Percentiles rank a stretch among this genome's conserved stretches.
These are phyloP conservation scores for Noctua pronuba DNA, from an alignment of 2,888 invertebrate genomes.

Conservation along the genomic window DNA sequence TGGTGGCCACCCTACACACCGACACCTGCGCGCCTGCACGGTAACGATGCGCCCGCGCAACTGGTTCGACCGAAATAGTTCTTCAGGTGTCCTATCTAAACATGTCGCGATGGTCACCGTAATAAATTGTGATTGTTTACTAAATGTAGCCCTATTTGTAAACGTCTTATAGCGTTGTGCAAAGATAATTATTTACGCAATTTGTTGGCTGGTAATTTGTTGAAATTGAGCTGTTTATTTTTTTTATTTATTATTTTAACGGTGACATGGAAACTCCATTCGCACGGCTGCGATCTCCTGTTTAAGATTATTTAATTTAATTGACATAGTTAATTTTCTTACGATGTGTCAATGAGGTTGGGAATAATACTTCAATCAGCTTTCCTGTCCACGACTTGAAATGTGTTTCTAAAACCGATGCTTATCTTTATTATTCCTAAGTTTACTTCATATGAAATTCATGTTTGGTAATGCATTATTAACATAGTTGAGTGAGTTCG, in stretches of 20 bases:
- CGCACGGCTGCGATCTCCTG: slow-evolving; percentile 33
- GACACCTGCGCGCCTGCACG: slow-evolving; percentile 73
- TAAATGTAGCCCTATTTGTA: slow-evolving; percentile 65
- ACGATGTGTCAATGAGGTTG: slow-evolving; percentile 27
- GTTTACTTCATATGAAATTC: slow-evolving; percentile 32
- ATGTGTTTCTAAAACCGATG: slow-evolving; percentile 13
- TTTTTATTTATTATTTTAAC: slow-evolving; percentile 51
- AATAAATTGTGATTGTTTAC: slow-evolving; percentile 74
- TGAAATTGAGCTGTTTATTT: slow-evolving; percentile 59
- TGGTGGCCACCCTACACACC: slow-evolving; percentile 51
- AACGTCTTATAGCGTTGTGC: slow-evolving; percentile 56
- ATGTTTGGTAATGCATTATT: slow-evolving; percentile 61
- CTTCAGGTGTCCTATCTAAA: slow-evolving; percentile 74
- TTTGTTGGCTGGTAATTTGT: slow-evolving; percentile 61
- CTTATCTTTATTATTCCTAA: slow-evolving; percentile 25
- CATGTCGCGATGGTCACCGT: slow-evolving; percentile 64
- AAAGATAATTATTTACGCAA: slow-evolving; percentile 62
- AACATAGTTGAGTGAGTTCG: slow-evolving; percentile 67
- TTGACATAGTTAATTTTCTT: slow-evolving; percentile 36
- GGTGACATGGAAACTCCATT: slow-evolving; percentile 57
- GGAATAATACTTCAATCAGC: slow-evolving; percentile 20
- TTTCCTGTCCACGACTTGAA: slow-evolving; percentile 3
- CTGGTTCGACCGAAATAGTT: slow-evolving; percentile 77
- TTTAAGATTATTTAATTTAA: slow-evolving; percentile 48
- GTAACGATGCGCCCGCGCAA: slow-evolving; percentile 65